Evolutionary conservation across 2,888 invertebrate genomes (phyloP), one percentile per base, ranked within the genome.

Genomic region (Eretmocerus hayati): DNA sequence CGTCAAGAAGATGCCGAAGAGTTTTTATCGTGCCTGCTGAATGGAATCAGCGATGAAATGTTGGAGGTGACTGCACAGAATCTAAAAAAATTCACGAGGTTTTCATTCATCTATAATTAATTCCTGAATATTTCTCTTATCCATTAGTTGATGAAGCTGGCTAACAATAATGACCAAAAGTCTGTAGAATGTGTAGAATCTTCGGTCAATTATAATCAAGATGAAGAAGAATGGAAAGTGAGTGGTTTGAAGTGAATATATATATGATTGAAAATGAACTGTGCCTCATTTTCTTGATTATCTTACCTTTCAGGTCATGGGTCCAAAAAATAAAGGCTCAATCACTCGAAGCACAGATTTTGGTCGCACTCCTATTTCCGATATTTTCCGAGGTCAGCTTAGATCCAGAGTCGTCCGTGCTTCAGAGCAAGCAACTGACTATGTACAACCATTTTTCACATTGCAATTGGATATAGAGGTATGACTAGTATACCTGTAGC

Each of bases 1-100:
- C 78, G 90, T 18, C 96, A 96, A 71, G 95, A 96, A 68, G 96
- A 97, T 74, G 96, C 96, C 0, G 96, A 97, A 72, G 96, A 97
- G 70, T 95, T 96, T 74, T 79, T 96, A 2, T 89, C 92, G 6
- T 91, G 89, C 68, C 78, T 96, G 54, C 78, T 97, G 20, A 96
- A 95, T 74, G 90, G 90, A 21, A 80, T 96, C 47, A 94, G 95
- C 66, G 96, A 96, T 72, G 96, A 97, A 76, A 94, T 96, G 92
- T 78, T 91, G 3, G 90, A 92, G 78, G 87, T 90, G 62, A 66
- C 6, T 26, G 26, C 11, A n/a, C n/a, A n/a, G n/a, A n/a, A n/a
- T n/a, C n/a, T 30, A 37, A 16, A 33, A 38, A 42, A 20, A 21
- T 30, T 30, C 13, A 30, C 30, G 30, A 9, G 13, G 13, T 30